A percentile compares a stretch with the other conserved stretches of the same genome.
These are phyloP conservation scores for Drosophila parvula DNA, from an alignment of 1,140 invertebrate genomes.

Conservation along the genomic window DNA sequence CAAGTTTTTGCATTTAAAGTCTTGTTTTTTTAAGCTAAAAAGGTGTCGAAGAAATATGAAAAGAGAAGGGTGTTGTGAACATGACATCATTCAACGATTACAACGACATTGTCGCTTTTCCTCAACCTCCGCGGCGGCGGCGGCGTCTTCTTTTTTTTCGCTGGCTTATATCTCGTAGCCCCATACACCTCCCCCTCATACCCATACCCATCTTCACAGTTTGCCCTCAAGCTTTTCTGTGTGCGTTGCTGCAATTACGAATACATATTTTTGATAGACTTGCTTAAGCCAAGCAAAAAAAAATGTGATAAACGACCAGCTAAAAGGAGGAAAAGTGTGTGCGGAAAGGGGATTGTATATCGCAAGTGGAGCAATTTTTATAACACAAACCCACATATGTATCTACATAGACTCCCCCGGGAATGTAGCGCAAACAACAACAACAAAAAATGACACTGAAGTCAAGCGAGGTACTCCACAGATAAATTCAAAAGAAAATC, in stretches of 20 bases:
- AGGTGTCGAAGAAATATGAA: slow-evolving; percentile 1
- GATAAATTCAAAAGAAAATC: slow-evolving; percentile 8
- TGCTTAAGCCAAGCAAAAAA: slow-evolving; percentile 44
- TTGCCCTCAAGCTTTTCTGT: slow-evolving; percentile 6
- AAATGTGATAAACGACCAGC: slow-evolving; percentile 58
- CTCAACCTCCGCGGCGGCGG: slow-evolving; percentile 30
- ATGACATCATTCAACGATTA: slow-evolving; percentile 76
- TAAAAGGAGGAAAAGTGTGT: slow-evolving; percentile 28
- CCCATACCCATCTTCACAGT: background rate
- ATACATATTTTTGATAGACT: slow-evolving; percentile 61
- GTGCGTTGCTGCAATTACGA: slow-evolving; percentile 63
- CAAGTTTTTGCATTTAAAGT: background rate
- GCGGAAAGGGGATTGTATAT: slow-evolving; percentile 6
- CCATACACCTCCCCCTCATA: slow-evolving; percentile 4
- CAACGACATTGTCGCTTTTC: slow-evolving; percentile 64
- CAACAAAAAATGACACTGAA: slow-evolving; percentile 3
- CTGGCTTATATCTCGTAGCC: slow-evolving; percentile 10
- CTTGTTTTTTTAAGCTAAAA: background rate
- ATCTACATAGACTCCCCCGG: slow-evolving; percentile 12
- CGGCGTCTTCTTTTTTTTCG: background rate
- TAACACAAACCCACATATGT: slow-evolving; percentile 50
- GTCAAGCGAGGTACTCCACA: slow-evolving; percentile 7
- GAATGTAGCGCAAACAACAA: slow-evolving; percentile 25
- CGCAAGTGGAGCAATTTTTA: slow-evolving; percentile 46
- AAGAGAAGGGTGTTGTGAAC: slow-evolving; percentile 16